Conservation (phyloP, 2,888 invertebrate genomes). For the Cheilosia pagana region DNA sequence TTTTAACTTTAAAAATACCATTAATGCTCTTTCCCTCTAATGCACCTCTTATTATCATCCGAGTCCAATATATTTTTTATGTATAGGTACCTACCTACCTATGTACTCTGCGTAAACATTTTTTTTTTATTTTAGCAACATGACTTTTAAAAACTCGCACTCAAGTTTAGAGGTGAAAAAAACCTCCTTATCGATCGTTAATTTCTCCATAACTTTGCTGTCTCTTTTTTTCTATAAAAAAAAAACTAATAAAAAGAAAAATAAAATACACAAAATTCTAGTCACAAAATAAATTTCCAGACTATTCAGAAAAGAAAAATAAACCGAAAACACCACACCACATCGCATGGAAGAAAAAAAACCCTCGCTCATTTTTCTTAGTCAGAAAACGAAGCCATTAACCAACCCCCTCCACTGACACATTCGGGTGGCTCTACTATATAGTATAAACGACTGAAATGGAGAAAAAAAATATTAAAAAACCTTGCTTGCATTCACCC, state of each 20-base stretch:
- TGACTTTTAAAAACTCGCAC: constrained; percentile 8
- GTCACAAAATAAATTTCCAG: constrained; percentile 54
- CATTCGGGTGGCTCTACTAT: constrained; percentile 32
- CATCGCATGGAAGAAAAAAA: constrained; percentile 50
- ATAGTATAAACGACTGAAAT: constrained; percentile 43
- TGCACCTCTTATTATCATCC: too few species aligned
- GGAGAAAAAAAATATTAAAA: constrained; percentile 14
- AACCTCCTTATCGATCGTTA: constrained; percentile 49
- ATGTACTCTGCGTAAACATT: not conserved
- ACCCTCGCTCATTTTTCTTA: constrained; percentile 66
- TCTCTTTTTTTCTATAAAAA: constrained; percentile 21
- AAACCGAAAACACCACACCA: constrained; percentile 41
- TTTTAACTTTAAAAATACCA: too few species aligned
- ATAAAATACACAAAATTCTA: constrained; percentile 39
- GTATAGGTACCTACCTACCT: not conserved
- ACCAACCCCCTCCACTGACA: constrained; percentile 52
- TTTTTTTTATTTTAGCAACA: not conserved
- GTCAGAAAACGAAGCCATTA: constrained; percentile 63
- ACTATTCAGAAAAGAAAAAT: constrained; percentile 51
- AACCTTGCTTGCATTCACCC: constrained; percentile 5
- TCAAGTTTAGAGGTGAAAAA: constrained; percentile 21
- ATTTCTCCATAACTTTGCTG: constrained; percentile 32
- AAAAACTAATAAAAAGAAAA: constrained; percentile 26
- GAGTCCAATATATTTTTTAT: too few species aligned
- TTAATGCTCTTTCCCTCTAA: too few species aligned